These are phyloP conservation scores for Listronotus oregonensis DNA, from an alignment of 1,140 invertebrate genomes.

Conservation along the genomic window DNA sequence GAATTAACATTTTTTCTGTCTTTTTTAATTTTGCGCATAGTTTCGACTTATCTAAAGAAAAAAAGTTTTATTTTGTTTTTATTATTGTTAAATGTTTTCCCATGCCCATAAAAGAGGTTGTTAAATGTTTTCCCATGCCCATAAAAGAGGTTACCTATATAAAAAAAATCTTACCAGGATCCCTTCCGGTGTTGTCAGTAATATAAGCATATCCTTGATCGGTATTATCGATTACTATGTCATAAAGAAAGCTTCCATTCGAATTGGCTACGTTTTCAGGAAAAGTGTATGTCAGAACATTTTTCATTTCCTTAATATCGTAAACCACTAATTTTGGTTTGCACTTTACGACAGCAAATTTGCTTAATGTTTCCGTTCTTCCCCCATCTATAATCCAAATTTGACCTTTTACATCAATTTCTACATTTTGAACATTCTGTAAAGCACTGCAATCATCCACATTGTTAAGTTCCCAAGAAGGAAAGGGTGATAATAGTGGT, in stretches of 20 bases:
- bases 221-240: conserved; percentile 71
- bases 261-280: conserved; percentile 59
- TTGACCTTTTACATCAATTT: conserved; percentile 67
- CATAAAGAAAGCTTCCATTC: conserved; percentile 65
- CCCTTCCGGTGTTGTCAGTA: conserved; percentile 66
- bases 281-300: conserved; percentile 63
- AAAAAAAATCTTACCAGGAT: conserved; percentile 61
- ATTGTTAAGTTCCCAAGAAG: conserved; percentile 70
- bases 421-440: conserved; percentile 73
- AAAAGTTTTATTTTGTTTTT: too few relatives aligned
- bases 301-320: conserved; percentile 61
- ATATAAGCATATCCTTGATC: conserved; percentile 72
- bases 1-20: too few relatives aligned
- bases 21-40: too few relatives aligned
- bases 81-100: too few relatives aligned
- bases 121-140: too few relatives aligned
- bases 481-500: conserved; percentile 68
- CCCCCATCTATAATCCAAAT: conserved; percentile 76
- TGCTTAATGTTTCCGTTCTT: conserved; percentile 54
- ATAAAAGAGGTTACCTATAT: not conserved
- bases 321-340: conserved; percentile 69
- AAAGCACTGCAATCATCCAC: conserved; percentile 66
- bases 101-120: too few relatives aligned
- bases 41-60: too few relatives aligned
- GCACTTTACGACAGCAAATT: conserved; percentile 58